These are phyloP conservation scores for Bergia puertoricense DNA, from an alignment of 92 coral and sea anemone genomes.

Conservation along the genomic window DNA sequence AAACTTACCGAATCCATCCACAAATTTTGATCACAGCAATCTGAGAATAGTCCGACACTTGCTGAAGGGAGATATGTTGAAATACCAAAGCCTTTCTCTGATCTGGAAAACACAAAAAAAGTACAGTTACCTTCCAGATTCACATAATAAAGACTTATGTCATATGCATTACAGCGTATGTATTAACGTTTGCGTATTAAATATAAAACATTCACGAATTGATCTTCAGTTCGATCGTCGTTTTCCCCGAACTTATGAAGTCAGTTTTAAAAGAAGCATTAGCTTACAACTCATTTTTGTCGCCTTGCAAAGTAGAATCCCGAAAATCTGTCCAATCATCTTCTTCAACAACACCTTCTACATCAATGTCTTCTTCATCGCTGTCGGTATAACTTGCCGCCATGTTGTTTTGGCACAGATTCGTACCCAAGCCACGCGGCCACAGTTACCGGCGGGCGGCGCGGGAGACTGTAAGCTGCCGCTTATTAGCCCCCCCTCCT, in stretches of 20 bases:
- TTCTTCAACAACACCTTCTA: slow-evolving; percentile 75
- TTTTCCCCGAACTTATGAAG: neutral
- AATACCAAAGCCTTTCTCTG: slow-evolving; percentile 44
- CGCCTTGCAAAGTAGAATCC: slow-evolving; percentile 49
- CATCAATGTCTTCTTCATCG: slow-evolving; percentile 80
- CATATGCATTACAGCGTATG: no score
- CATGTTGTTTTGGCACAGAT: slow-evolving; percentile 56
- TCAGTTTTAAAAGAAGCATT: neutral
- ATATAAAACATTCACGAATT: no score
- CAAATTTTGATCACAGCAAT: slow-evolving; percentile 73
- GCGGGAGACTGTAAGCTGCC: no score
- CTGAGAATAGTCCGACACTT: slow-evolving; percentile 62
- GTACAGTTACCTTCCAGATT: neutral
- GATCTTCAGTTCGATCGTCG: neutral
- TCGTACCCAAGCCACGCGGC: neutral
- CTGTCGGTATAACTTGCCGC: slow-evolving; percentile 64
- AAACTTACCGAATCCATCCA: slow-evolving; percentile 83
- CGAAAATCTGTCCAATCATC: slow-evolving; percentile 63
- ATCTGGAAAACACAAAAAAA: slow-evolving; percentile 19
- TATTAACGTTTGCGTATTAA: no score
- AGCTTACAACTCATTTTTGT: slow-evolving; percentile 47
- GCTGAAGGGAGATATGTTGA: slow-evolving; percentile 48
- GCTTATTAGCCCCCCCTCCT: no score
- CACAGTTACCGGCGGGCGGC: no score
- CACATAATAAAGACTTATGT: neutral